Percentiles rank a stretch among this genome's conserved stretches.
Conservation (phyloP, 2,797 vertebrate species). For the Pantherophis alleghaniensis region DNA sequence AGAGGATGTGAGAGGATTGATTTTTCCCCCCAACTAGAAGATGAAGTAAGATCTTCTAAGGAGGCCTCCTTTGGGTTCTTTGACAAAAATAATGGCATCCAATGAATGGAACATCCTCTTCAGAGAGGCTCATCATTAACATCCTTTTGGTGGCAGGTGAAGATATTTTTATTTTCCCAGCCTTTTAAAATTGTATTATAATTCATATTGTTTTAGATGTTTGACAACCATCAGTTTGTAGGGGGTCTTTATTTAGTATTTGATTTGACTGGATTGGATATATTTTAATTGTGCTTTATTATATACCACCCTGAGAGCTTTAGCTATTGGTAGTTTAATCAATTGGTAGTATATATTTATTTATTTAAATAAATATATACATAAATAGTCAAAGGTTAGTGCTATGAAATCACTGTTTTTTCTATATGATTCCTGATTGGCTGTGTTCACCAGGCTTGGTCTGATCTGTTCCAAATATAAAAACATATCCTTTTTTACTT, state of each 20-base stretch:
- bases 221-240: background rate
- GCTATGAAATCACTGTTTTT: background rate
- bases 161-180: background rate
- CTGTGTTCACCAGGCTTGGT: background rate
- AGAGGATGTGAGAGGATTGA: background rate
- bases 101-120: background rate
- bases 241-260: background rate
- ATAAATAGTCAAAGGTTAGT: background rate
- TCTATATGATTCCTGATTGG: background rate
- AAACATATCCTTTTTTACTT: background rate
- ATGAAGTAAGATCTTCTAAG: background rate
- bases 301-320: background rate
- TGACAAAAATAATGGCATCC: background rate
- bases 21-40: background rate
- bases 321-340: background rate
- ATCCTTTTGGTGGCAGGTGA: background rate
- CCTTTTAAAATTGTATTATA: background rate
- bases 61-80: background rate
- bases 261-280: background rate
- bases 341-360: background rate
- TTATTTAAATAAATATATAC: background rate
- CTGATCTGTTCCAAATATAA: background rate
- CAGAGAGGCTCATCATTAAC: background rate
- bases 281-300: background rate
- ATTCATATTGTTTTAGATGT: background rate